Base-by-base conservation (phyloP, 30 jellyfish, hydroid and myxozoan species). In the Turritopsis dohrnii region DNA sequence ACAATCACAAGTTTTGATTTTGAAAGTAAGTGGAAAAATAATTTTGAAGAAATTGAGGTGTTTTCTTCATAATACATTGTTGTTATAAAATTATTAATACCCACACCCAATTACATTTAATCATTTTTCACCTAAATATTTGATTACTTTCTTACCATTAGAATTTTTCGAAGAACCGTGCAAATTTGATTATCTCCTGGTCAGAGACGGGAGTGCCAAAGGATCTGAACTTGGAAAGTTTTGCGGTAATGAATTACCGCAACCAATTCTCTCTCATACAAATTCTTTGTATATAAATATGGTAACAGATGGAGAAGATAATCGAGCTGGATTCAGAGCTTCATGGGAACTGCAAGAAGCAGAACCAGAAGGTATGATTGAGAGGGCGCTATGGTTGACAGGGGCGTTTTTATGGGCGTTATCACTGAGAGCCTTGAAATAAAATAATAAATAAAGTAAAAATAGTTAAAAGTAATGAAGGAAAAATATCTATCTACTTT, bases 301-400 rank as follows among this genome's bases (percentile, higher is more conserved):
- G 99, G 83, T 88, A 74, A 88, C 99, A 1, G 99, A 94, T 80
- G 82, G 83, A 23, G 79, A 93, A 8, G 96, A 88, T n/a, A 83
- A 86, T 21, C 53, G 81, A 23, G 96, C 99, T 21, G 99, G 99
- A 54, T 94, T 94, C 87, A 71, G 96, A 72, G 96, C 96, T 41
- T 74, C 93, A 18, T 94, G 96, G 96, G 96, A 88, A 81, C 75
- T 94, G 4, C 88, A 89, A 18, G 96, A 89, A 71, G 76, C 85
- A 76, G 80, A 82, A 66, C 96, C 95, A 22, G 95, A 87, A 85
- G 97, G 97, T 90, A 41, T 3, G 13, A 41, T 41, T 41, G n/a
- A n/a, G n/a, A n/a, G n/a, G n/a, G n/a, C n/a, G n/a, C n/a, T n/a
- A n/a, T n/a, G n/a, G n/a, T n/a, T n/a, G n/a, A n/a, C n/a, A n/a